Conservation (phyloP, 2,888 invertebrate genomes). For the Stratiomys singularior region DNA sequence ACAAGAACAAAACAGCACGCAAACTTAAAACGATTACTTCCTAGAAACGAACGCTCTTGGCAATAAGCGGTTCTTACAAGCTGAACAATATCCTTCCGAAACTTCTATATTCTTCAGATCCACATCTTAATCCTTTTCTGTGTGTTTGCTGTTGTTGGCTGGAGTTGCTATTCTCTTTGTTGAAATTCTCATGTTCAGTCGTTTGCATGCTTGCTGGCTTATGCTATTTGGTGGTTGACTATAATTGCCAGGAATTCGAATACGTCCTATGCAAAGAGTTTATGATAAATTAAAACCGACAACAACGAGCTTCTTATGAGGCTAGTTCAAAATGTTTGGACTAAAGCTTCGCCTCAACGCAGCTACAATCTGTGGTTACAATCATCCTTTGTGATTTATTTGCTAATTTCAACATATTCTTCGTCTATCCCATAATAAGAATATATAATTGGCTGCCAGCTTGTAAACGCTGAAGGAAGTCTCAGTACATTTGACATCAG, state of each 20-base stretch:
- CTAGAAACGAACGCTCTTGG: neutral
- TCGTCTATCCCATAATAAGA: neutral
- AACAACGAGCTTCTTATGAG: constrained; percentile 36
- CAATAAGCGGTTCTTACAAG: neutral
- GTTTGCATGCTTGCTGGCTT: too few species aligned
- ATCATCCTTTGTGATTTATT: constrained; percentile 2
- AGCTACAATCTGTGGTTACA: neutral
- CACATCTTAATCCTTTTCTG: neutral
- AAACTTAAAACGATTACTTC: neutral
- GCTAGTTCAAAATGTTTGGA: constrained; percentile 24
- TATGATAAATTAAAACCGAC: constrained; percentile 42
- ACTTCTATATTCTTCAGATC: neutral
- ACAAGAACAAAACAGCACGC: neutral
- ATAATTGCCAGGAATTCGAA: neutral
- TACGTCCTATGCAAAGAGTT: constrained; percentile 18
- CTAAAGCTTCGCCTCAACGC: neutral
- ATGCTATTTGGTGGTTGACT: neutral
- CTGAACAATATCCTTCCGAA: neutral
- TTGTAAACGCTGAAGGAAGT: too few species aligned
- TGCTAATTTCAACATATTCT: neutral
- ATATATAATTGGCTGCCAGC: neutral
- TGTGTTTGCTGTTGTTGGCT: neutral
- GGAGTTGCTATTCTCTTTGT: neutral
- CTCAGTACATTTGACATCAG: neutral
- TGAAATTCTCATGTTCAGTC: neutral